phyloP scores from a whole-genome alignment of 2,888 invertebrate species.

The Pseudococcus longispinus region DNA sequence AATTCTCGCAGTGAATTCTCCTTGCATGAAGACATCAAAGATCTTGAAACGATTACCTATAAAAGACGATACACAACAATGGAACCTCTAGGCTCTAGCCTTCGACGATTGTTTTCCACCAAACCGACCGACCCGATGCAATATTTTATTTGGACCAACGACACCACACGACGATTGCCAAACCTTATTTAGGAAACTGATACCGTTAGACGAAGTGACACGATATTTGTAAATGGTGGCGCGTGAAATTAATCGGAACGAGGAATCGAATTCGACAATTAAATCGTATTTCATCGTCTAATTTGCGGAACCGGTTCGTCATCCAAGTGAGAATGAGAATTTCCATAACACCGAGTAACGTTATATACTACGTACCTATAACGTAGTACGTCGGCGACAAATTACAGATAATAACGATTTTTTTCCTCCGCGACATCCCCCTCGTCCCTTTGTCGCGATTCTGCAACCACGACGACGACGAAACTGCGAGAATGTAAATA shows the following conservation, averaged over 20 bases:
- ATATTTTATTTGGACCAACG: not conserved
- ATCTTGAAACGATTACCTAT: no score
- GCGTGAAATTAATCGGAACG: constrained; percentile 34
- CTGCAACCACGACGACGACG: not conserved
- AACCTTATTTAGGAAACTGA: not conserved
- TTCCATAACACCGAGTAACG: constrained; percentile 25
- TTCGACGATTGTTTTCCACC: not conserved
- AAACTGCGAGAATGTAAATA: not conserved
- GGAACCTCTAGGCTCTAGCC: no score
- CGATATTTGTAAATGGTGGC: constrained; percentile 22
- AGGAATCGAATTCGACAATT: constrained; percentile 31
- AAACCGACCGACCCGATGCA: not conserved
- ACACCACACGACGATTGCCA: not conserved
- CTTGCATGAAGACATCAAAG: no score
- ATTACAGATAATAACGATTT: constrained; percentile 22
- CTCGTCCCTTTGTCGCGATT: not conserved
- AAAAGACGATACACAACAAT: no score
- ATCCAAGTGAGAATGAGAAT: constrained; percentile 17
- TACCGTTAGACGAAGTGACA: constrained; percentile 11
- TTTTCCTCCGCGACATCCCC: not conserved
- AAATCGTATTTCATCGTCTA: constrained; percentile 29
- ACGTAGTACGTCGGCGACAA: not conserved
- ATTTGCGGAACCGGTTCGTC: constrained; percentile 30
- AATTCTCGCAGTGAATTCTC: no score
- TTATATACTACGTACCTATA: not conserved